phyloP scores from a whole-genome alignment of 2,888 invertebrate species.

The Melipona bicolor region DNA sequence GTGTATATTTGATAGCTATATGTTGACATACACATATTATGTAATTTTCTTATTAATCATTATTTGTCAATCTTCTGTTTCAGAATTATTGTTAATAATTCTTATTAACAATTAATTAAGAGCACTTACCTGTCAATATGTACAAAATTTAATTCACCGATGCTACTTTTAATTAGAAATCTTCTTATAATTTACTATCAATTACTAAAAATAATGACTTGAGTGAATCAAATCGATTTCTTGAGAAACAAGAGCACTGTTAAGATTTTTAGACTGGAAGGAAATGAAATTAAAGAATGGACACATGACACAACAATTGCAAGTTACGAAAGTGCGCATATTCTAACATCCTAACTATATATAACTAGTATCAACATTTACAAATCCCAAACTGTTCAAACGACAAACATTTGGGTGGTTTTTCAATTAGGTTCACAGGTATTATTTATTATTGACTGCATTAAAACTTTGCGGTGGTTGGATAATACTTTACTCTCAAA shows the following conservation, averaged over 20 bases:
- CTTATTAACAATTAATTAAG: constrained; percentile 10
- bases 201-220: not conserved
- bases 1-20: not conserved
- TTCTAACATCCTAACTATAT: constrained; percentile 4
- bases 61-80: not conserved
- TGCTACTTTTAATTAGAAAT: constrained; percentile 7
- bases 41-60: not conserved
- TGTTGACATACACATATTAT: not conserved
- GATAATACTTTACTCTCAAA: not conserved
- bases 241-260: not conserved
- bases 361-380: constrained; percentile 13
- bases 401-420: constrained; percentile 8
- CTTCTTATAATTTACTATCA: constrained; percentile 10
- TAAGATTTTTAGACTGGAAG: not conserved
- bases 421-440: not conserved
- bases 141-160: constrained; percentile 18
- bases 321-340: constrained; percentile 27
- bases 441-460: constrained; percentile 1
- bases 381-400: not conserved
- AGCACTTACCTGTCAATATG: constrained; percentile 43
- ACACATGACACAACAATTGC: not conserved
- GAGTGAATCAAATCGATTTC: not conserved
- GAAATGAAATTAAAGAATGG: not conserved
- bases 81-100: constrained; percentile 26
- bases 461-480: not conserved